Base-by-base conservation (phyloP, 2,888 invertebrate genomes). In the Erebia palarica region DNA sequence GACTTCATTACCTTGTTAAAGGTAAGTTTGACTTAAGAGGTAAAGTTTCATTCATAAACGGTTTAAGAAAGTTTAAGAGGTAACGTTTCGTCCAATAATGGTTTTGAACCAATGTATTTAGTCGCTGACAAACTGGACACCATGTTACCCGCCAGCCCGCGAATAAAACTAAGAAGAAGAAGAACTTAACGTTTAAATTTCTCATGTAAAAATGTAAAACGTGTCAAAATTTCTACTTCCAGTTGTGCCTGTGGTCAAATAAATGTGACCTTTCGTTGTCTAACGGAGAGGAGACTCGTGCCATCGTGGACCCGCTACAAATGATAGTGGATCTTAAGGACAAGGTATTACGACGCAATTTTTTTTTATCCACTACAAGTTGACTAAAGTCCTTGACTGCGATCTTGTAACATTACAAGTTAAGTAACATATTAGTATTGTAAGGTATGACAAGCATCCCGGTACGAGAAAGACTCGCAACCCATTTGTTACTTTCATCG, bases 201-300 rank as follows among this genome's bases (percentile, higher is more conserved):
- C n/a, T n/a, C n/a, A n/a, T n/a, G n/a, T n/a, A n/a, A n/a, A n/a
- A n/a, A n/a, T n/a, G n/a, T n/a, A n/a, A n/a, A n/a, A n/a, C n/a
- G n/a, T n/a, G n/a, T n/a, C n/a, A n/a, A 3, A 55, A 18, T 18
- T 55, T 55, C 18, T 55, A 11, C 18, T 84, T 91, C 0, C 86
- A 96, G 95, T 83, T 96, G 14, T 96, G 96, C 81, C 92, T 99
- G 13, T 99, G 99, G 99, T 97, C 98, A 0, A 99, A 99, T 89
- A 58, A 58, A 58, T 58, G 57, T 14, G 57, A 58, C 14, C 57
- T 58, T 4, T 58, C 57, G 27, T 21, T 96, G 96, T 81, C 92
- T 99, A 13, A 99, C 99, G 99, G 97, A 98, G 0, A 99, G 99
- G 90, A 73, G 1, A 69, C 74, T 65, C 3, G 69, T 53, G 65